Conservation (phyloP, 2,888 invertebrate species). For the Odontocolon sp. region DNA sequence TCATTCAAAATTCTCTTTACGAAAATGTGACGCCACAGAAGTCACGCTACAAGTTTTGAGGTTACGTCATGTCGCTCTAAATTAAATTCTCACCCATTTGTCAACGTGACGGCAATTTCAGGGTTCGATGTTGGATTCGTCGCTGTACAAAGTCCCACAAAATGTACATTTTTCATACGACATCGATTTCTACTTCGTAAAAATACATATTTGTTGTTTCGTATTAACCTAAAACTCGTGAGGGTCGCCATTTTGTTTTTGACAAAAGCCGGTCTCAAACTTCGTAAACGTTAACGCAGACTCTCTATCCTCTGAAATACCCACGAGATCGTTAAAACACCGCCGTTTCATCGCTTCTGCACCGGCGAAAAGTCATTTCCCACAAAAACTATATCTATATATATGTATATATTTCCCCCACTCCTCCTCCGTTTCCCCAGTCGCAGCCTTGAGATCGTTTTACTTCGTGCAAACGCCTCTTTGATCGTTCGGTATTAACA, state of each 20-base stretch:
- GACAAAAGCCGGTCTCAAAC: conserved; percentile 42
- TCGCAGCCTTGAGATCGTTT: conserved; percentile 32
- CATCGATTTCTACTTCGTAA: conserved; percentile 47
- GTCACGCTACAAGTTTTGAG: conserved; percentile 55
- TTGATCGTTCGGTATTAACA: conserved; percentile 27
- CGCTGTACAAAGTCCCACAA: conserved; percentile 5
- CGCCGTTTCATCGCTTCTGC: no score
- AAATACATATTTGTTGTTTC: conserved; percentile 57
- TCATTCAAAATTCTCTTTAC: not conserved
- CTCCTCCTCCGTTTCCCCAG: conserved; percentile 18
- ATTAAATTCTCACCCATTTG: conserved; percentile 83
- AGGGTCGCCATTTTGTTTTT: conserved; percentile 68
- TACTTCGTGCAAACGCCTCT: conserved; percentile 49
- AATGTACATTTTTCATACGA: conserved; percentile 36
- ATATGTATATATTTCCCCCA: no score
- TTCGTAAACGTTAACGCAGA: no score
- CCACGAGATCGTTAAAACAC: no score
- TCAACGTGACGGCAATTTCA: conserved; percentile 80
- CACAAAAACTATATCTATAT: no score
- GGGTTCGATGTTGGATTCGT: not conserved
- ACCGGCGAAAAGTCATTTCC: no score
- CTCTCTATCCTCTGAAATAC: no score
- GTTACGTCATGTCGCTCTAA: conserved; percentile 14
- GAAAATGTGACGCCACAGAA: not conserved
- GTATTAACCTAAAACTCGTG: conserved; percentile 66